phyloP scores from a whole-genome alignment of 2,797 vertebrate genomes.

The Scolopax rusticola region DNA sequence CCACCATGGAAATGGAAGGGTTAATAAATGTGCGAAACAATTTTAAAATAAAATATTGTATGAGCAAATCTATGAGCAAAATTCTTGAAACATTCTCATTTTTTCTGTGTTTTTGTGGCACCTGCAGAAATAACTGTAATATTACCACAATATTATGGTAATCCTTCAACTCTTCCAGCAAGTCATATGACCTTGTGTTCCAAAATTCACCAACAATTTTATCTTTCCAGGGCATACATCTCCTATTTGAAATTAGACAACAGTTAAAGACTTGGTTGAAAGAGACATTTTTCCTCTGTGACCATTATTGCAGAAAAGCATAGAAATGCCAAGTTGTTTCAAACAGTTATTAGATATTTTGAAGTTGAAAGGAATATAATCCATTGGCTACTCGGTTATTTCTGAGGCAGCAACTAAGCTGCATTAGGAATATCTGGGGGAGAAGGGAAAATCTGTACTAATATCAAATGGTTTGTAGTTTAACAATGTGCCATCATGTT shows the following conservation, averaged over 20 bases:
- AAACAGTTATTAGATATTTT: background rate
- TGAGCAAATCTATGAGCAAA: background rate
- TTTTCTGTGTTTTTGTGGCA: background rate
- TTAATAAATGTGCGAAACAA: background rate
- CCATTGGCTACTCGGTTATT: background rate
- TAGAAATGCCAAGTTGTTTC: background rate
- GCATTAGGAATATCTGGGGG: background rate
- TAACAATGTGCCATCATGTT: background rate
- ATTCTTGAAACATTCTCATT: background rate
- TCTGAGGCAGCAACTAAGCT: background rate
- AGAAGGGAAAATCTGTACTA: background rate
- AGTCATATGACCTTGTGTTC: background rate
- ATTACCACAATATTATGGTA: background rate
- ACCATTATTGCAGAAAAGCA: background rate
- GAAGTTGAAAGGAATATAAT: background rate
- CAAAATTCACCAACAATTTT: background rate
- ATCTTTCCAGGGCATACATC: background rate
- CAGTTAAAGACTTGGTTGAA: background rate
- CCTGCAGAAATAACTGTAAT: background rate
- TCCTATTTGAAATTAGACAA: background rate
- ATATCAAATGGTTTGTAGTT: background rate
- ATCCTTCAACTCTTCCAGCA: background rate
- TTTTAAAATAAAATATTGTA: background rate
- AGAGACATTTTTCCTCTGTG: background rate
- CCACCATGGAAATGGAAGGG: background rate